phyloP scores from a whole-genome alignment of 2,113 vertebrate species.

The Amphiprion percula region DNA sequence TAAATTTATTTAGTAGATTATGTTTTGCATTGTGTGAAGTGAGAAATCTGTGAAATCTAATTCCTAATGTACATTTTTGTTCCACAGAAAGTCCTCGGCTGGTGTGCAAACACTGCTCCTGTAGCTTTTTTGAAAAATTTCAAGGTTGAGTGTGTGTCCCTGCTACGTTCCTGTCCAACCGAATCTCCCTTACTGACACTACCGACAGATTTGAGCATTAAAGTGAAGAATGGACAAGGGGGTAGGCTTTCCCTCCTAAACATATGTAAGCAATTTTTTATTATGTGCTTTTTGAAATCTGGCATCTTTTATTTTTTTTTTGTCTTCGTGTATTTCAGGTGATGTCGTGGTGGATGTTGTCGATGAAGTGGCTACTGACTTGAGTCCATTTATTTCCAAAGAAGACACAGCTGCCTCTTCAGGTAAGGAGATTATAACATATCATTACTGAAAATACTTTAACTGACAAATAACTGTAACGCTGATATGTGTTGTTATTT shows the following conservation, averaged over 20 bases:
- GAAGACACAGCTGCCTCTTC: neutral
- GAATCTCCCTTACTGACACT: slow-evolving; percentile 58
- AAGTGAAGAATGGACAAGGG: slow-evolving; percentile 78
- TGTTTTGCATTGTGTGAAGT: neutral
- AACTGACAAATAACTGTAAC: neutral
- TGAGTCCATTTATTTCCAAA: slow-evolving; percentile 66
- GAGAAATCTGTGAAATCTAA: slow-evolving; percentile 2
- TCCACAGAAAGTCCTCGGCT: slow-evolving; percentile 86
- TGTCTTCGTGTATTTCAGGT: slow-evolving; percentile 63
- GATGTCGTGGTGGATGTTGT: slow-evolving; percentile 70
- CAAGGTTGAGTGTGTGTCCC: slow-evolving; percentile 78
- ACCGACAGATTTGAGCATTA: slow-evolving; percentile 59
- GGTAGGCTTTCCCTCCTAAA: slow-evolving; percentile 65
- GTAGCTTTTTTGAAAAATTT: slow-evolving; percentile 90
- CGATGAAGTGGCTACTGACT: slow-evolving; percentile 66
- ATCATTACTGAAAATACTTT: neutral
- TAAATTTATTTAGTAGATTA: neutral
- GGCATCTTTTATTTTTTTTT: neutral
- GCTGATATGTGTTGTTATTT: slow-evolving; percentile 17
- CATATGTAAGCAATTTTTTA: neutral
- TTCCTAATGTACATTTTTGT: neutral
- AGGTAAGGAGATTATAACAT: slow-evolving; percentile 48
- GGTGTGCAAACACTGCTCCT: slow-evolving; percentile 86
- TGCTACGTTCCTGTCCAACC: slow-evolving; percentile 75
- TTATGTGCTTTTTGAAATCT: neutral